Evolutionary conservation across 2,797 vertebrate species (phyloP).

Genomic region (Pseudochaenichthys georgianus): DNA sequence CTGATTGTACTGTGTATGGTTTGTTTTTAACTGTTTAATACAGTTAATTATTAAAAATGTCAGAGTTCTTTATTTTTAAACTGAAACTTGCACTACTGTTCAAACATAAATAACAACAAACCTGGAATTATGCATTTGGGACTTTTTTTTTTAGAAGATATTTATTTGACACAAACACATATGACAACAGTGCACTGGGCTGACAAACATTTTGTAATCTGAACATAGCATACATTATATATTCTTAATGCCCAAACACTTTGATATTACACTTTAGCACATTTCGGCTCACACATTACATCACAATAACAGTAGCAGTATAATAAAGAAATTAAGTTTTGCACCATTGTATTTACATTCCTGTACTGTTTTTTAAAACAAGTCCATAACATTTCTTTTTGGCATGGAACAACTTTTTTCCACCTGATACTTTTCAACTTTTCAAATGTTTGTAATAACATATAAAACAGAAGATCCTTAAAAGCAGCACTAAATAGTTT

Average conservation of each 20-base stretch:
- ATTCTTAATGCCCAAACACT: neutral
- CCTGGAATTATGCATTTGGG: no score
- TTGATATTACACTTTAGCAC: neutral
- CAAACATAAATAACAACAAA: no score
- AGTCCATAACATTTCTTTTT: neutral
- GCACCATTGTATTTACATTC: neutral
- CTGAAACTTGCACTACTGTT: no score
- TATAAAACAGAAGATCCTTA: no score
- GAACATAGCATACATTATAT: neutral
- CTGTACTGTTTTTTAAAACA: neutral
- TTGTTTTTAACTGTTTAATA: no score
- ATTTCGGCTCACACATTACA: neutral
- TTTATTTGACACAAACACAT: conserved; percentile 1
- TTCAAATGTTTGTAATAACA: no score
- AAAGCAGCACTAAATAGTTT: no score
- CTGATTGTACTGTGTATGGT: no score
- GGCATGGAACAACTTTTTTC: neutral
- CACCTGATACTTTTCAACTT: neutral
- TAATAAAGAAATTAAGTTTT: conserved; percentile 4
- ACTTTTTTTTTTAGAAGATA: neutral
- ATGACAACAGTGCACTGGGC: neutral
- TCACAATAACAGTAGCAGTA: neutral
- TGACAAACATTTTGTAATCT: conserved; percentile 1
- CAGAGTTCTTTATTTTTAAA: no score
- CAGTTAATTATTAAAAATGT: no score